Evolutionary conservation across 2,797 vertebrate species (phyloP).

Genomic region (Rhinophrynus dorsalis): DNA sequence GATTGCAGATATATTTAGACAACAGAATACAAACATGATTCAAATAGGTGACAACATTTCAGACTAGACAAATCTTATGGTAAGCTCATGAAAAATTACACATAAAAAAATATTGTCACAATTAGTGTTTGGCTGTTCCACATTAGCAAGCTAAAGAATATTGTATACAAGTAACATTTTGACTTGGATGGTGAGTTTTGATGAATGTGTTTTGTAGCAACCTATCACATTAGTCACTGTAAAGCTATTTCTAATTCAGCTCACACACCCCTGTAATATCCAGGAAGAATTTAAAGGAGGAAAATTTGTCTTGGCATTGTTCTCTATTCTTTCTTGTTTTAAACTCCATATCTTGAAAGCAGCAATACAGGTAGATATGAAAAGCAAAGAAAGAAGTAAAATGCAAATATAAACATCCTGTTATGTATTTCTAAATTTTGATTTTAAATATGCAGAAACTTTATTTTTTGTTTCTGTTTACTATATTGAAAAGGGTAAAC

Average conservation of each 20-base stretch:
- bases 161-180: conserved; percentile 34
- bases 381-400: not conserved
- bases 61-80: too few relatives aligned
- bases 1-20: not conserved
- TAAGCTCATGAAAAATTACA: too few relatives aligned
- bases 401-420: not conserved
- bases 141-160: conserved; percentile 1
- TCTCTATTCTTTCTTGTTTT: conserved; percentile 22
- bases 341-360: conserved; percentile 6
- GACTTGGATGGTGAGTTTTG: conserved; percentile 40
- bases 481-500: not conserved
- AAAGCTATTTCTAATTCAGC: conserved; percentile 33
- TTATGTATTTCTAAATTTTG: not conserved
- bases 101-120: conserved; percentile 1
- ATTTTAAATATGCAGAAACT: not conserved
- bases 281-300: conserved; percentile 47
- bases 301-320: conserved; percentile 23
- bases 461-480: not conserved
- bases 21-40: not conserved
- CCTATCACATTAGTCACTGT: conserved; percentile 37
- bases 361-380: not conserved
- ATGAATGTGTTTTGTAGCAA: conserved; percentile 44
- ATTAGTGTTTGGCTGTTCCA: conserved; percentile 5
- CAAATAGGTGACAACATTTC: too few relatives aligned
- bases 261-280: conserved; percentile 41